Conservation (phyloP, 2,113 vertebrate genomes). For the Spea bombifrons region DNA sequence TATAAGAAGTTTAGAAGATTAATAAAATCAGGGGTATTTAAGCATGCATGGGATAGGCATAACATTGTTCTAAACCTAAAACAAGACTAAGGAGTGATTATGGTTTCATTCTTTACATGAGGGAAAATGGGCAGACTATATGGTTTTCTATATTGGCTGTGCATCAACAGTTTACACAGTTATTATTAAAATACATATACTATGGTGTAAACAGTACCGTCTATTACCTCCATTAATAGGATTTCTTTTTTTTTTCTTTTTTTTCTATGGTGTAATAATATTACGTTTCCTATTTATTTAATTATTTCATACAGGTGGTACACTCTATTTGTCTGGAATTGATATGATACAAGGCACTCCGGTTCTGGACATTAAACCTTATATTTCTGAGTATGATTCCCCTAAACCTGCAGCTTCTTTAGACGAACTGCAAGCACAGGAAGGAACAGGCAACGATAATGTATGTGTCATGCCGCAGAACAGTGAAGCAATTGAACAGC, state of each 20-base stretch:
- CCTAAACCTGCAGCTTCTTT: conserved; percentile 50
- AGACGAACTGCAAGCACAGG: background rate
- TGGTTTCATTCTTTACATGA: too few relatives aligned
- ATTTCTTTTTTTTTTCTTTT: background rate
- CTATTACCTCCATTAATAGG: too few relatives aligned
- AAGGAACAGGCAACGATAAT: background rate
- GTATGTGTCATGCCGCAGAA: background rate
- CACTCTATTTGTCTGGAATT: conserved; percentile 76
- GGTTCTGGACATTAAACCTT: conserved; percentile 84
- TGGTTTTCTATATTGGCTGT: too few relatives aligned
- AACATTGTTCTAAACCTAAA: too few relatives aligned
- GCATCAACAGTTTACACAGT: too few relatives aligned
- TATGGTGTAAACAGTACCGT: too few relatives aligned
- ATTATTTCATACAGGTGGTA: conserved; percentile 64
- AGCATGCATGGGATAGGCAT: too few relatives aligned
- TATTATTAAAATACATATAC: too few relatives aligned
- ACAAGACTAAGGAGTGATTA: too few relatives aligned
- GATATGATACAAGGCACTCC: conserved; percentile 85
- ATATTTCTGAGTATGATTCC: conserved; percentile 84
- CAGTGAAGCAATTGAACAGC: background rate
- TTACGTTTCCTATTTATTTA: background rate
- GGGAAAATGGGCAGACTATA: too few relatives aligned
- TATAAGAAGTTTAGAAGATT: too few relatives aligned
- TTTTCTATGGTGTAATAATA: background rate
- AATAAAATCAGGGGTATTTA: too few relatives aligned